Evolutionary conservation across 2,797 vertebrate species (phyloP).

Genomic region (Coracias cyanogaster): DNA sequence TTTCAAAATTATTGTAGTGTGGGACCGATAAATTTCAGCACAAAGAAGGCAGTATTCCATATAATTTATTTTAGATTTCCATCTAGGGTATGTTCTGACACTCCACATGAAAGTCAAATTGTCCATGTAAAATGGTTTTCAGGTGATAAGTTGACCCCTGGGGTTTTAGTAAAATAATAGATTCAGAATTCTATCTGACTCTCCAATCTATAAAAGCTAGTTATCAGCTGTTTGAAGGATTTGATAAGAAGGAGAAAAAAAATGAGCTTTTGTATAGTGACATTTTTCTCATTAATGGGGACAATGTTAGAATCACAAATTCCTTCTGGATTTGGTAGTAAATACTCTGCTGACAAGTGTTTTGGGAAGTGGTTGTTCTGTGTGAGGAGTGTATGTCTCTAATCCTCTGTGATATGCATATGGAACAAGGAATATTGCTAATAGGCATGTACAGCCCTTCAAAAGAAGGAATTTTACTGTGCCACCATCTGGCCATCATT

Average conservation of each 20-base stretch:
- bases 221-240: conserved; percentile 82
- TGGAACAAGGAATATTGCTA: conserved; percentile 54
- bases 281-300: conserved; percentile 83
- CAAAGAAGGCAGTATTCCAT: conserved; percentile 76
- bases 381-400: conserved; percentile 54
- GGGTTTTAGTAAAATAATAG: conserved; percentile 81
- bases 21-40: conserved; percentile 82
- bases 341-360: conserved; percentile 74
- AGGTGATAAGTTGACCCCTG: conserved; percentile 84
- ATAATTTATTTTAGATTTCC: conserved; percentile 85
- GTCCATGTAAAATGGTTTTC: conserved; percentile 83
- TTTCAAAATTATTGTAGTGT: conserved; percentile 84
- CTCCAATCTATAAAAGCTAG: conserved; percentile 80
- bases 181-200: conserved; percentile 82
- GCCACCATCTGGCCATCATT: conserved; percentile 58
- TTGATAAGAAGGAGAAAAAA: conserved; percentile 71
- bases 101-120: conserved; percentile 84
- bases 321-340: conserved; percentile 79
- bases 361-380: conserved; percentile 66
- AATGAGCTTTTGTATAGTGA: conserved; percentile 69
- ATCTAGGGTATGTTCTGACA: conserved; percentile 80
- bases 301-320: conserved; percentile 58
- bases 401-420: conserved; percentile 57
- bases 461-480: conserved; percentile 37
- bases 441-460: conserved; percentile 1